Base-by-base conservation (phyloP, 2,888 invertebrate genomes). In the Athalia rosae region DNA sequence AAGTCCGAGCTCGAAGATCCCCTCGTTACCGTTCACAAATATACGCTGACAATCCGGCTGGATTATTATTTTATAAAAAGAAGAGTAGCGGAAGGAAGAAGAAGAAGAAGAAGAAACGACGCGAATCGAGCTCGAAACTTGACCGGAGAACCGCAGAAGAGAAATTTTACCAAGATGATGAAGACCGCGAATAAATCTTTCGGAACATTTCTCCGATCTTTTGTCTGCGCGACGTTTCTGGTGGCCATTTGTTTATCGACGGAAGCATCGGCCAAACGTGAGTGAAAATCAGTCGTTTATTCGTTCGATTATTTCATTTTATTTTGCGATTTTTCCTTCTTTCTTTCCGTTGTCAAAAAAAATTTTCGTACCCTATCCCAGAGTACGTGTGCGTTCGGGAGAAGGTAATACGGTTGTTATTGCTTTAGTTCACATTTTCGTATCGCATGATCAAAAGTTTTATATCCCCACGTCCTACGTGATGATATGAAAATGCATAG, bases 261-360 rank as follows among this genome's bases (percentile, higher is more conserved):
- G 48, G 83, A 83, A 73, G 82, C 81, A 77, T 79, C 84, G 15
- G 86, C 85, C 6, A 88, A 85, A 79, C 85, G 88, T 88, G 79
- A 88, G 88, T 84, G 7, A 15, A 13, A 9, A 62, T 28, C 11
- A 41, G 28, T 41, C 45, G n/a, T 6, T 4, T 3, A 47, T 11
- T 47, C n/a, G 15, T 13, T 4, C 7, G 47, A 63, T 28, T 28
- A 9, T 2, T 6, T 15, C 61, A 2, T 28, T 61, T 9, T 6
- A 4, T 59, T 64, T 64, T 64, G n/a, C n/a, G n/a, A n/a, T 15
- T 15, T 3, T 28, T 13, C 43, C 13, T 13, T 45, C 11, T 50
- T 2, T 28, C 28, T 28, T 28, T 28, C 2, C 2, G 28, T 28
- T 28, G 28, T 28, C n/a, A n/a, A 28, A 2, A 28, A 28, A 28